Conservation (phyloP, 2,888 invertebrate species). For the Chrysolina haemoptera region DNA sequence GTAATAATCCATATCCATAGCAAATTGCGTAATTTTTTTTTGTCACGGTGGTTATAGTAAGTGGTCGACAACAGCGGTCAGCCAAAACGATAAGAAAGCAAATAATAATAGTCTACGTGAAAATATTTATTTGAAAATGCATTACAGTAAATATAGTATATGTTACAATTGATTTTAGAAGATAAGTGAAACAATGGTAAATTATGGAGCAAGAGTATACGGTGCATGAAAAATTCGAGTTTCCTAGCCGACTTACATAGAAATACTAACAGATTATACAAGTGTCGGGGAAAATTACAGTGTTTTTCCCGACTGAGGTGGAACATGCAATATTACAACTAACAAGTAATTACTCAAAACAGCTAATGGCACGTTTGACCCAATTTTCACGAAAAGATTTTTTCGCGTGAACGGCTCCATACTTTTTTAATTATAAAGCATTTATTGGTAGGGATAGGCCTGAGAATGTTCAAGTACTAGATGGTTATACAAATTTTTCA, state of each 20-base stretch:
- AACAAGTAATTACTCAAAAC: conserved; percentile 14
- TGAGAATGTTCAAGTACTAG: neutral
- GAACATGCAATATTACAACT: conserved; percentile 22
- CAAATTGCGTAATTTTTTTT: neutral
- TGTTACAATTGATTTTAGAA: neutral
- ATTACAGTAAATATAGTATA: neutral
- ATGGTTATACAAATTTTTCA: neutral
- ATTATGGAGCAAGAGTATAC: conserved; percentile 27
- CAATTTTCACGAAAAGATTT: conserved; percentile 15
- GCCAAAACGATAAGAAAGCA: neutral
- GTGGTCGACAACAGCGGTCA: neutral
- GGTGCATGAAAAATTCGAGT: conserved; percentile 31
- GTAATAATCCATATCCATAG: neutral
- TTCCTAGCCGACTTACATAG: conserved; percentile 19
- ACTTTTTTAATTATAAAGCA: neutral
- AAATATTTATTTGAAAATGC: conserved; percentile 11
- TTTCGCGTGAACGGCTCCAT: neutral
- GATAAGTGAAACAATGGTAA: conserved; percentile 19
- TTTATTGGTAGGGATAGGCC: neutral
- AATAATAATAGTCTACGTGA: neutral
- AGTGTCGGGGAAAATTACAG: conserved; percentile 30
- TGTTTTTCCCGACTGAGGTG: conserved; percentile 9
- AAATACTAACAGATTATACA: conserved; percentile 25
- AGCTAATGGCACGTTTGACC: conserved; percentile 24
- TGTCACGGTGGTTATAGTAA: neutral